phyloP scores from a whole-genome alignment of 2,888 invertebrate genomes.

The Chrysomela aeneicollis region DNA sequence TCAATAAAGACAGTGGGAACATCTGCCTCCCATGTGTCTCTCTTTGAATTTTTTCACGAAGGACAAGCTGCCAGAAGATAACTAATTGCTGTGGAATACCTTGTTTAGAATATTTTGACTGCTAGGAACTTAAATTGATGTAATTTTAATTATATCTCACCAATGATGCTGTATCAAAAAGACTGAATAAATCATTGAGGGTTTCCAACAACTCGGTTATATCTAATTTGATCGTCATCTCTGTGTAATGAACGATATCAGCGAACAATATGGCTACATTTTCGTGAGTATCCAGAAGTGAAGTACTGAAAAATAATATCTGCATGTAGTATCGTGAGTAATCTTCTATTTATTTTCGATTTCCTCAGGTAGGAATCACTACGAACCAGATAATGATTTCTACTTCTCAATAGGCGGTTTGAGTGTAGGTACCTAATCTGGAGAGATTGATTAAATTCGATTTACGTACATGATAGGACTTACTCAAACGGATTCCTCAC shows the following conservation, averaged over 20 bases:
- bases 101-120: no score
- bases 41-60: no score
- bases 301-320: conserved; percentile 71
- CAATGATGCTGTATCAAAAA: conserved; percentile 91
- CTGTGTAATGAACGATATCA: conserved; percentile 93
- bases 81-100: no score
- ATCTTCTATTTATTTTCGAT: background rate
- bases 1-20: no score
- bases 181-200: conserved; percentile 88
- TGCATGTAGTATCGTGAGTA: background rate
- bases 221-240: conserved; percentile 79
- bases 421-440: no score
- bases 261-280: conserved; percentile 92
- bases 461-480: conserved; percentile 29
- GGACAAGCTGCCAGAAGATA: no score
- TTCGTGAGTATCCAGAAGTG: conserved; percentile 87
- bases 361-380: no score
- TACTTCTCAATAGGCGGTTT: no score
- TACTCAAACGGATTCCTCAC: conserved; percentile 60
- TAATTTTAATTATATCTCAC: conserved; percentile 60
- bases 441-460: background rate
- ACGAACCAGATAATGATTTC: no score
- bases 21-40: no score
- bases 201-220: conserved; percentile 86
- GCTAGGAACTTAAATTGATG: no score